Percentiles rank a stretch among this genome's conserved stretches.
phyloP scores from a whole-genome alignment of 1,140 invertebrate species.

The Achatina immaculata region DNA sequence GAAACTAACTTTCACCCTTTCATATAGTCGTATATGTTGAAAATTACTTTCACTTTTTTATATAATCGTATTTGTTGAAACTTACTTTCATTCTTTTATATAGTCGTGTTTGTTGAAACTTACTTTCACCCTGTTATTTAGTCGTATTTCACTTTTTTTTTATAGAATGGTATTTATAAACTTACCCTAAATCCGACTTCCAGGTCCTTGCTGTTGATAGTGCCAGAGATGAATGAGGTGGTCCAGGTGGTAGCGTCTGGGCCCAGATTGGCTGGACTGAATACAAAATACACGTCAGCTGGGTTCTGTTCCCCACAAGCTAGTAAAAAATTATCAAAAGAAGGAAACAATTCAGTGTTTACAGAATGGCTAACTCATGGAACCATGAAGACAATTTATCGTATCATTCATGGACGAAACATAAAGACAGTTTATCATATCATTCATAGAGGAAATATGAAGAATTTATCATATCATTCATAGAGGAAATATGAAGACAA shows the following conservation, averaged over 20 bases:
- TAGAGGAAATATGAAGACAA: background rate
- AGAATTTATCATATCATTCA: background rate
- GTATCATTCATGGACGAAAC: background rate
- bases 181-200: constrained; percentile 31
- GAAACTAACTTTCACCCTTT: no score
- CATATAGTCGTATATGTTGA: no score
- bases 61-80: no score
- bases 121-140: no score
- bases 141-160: no score
- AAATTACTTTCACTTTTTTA: no score
- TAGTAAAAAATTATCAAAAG: background rate
- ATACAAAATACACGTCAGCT: constrained; percentile 40
- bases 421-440: background rate
- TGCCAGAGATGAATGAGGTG: constrained; percentile 40
- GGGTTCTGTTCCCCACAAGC: constrained; percentile 29
- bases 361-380: background rate
- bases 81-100: no score
- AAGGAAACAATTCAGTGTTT: background rate
- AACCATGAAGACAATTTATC: background rate
- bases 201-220: constrained; percentile 35
- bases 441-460: background rate
- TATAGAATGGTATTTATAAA: no score
- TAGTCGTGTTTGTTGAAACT: no score
- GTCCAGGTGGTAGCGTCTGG: constrained; percentile 36
- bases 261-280: constrained; percentile 37